Conservation (phyloP, 2,797 vertebrate species). For the Platalea minor region DNA sequence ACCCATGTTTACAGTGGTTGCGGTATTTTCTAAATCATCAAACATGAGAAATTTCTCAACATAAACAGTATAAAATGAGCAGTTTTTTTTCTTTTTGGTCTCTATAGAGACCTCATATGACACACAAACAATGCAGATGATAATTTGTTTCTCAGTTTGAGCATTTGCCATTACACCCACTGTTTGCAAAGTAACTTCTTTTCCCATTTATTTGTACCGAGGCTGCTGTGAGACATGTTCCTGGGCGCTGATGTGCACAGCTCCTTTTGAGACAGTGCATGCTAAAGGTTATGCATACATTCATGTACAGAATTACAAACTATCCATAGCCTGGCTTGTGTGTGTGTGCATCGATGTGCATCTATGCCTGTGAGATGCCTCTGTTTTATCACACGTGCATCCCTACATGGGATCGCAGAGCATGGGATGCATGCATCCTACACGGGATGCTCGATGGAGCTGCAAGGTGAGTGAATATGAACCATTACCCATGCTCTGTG, state of each 20-base stretch:
- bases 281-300: neutral
- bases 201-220: neutral
- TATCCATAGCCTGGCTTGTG: fast-evolving
- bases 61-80: neutral
- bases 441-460: neutral
- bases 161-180: neutral
- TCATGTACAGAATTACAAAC: neutral
- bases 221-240: neutral
- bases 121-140: neutral
- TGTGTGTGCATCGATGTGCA: fast-evolving
- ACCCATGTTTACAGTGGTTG: neutral
- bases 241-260: neutral
- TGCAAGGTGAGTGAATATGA: fast-evolving
- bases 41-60: neutral
- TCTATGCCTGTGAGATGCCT: neutral
- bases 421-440: neutral
- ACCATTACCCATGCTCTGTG: fast-evolving
- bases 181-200: neutral
- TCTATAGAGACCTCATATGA: neutral
- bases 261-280: neutral
- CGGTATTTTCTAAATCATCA: neutral
- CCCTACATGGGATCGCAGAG: fast-evolving
- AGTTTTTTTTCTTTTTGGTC: neutral
- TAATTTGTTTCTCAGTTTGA: neutral
- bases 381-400: neutral